phyloP scores from a whole-genome alignment of 2,113 vertebrate genomes.

The Prionailurus viverrinus region DNA sequence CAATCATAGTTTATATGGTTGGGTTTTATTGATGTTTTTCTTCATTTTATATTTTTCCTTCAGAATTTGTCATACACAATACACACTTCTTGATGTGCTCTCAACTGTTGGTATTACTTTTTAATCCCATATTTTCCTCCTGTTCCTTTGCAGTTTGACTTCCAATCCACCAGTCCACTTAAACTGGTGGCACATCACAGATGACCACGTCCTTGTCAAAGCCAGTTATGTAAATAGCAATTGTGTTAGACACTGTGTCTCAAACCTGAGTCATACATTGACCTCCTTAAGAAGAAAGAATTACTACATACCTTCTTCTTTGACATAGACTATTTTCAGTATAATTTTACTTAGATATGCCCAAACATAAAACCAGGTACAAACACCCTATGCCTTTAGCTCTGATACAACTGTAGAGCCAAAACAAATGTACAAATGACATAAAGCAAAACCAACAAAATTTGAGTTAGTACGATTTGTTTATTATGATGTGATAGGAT shows the following conservation, averaged over 20 bases:
- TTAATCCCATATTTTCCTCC: neutral
- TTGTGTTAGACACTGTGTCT: neutral
- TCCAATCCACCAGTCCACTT: neutral
- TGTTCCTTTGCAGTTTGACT: neutral
- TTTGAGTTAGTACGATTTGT: neutral
- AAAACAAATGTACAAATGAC: neutral
- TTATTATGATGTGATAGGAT: neutral
- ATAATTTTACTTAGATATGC: neutral
- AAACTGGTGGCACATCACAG: neutral
- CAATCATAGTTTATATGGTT: neutral
- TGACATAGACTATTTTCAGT: neutral
- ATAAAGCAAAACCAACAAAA: neutral
- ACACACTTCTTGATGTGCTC: neutral
- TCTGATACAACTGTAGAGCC: neutral
- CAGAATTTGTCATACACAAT: neutral
- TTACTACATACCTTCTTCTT: neutral
- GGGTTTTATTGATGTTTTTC: conserved; percentile 36
- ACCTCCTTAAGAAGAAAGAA: neutral
- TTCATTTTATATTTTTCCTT: neutral
- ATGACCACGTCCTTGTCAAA: neutral
- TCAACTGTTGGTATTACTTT: neutral
- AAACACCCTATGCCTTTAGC: neutral
- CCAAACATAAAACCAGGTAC: neutral
- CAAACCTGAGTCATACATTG: neutral
- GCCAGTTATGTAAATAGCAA: neutral